Evolutionary conservation across 1,140 invertebrate species (phyloP), one percentile per base, ranked within the genome.

Genomic region (Ips nitidus): DNA sequence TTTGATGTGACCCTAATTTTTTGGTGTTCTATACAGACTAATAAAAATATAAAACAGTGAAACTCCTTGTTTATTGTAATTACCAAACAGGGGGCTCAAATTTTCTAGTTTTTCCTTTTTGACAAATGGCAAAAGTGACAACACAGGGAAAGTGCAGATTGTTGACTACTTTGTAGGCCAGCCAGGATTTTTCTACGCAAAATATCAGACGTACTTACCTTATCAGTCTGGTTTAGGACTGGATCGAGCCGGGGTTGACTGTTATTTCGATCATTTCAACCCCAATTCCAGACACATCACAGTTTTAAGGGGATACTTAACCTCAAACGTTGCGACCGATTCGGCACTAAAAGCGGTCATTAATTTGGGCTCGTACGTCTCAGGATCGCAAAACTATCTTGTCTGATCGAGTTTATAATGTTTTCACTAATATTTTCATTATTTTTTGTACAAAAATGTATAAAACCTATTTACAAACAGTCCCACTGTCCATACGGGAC

Each of bases 391-490:
- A n/a, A 37, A 60, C 4, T 8, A 36, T n/a, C 37, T 60, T 4
- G 59, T 68, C 8, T 47, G 1, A 52, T 37, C 36, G n/a, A 8
- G n/a, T 41, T 68, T 60, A 43, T 37, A 37, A 41, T 8, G 45
- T 42, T 68, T 68, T 36, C 36, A 37, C 52, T 58, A 38, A 56
- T n/a, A 39, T 45, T 45, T 45, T 57, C 53, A 58, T 66, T 66
- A 58, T 40, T 66, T 58, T 50, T 64, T 55, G 4, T 50, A 62
- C 39, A 55, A 67, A 60, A 60, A 60, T 68, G 4, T 59, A 52
- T 59, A 60, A 68, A 68, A 68, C 47, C 57, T 68, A 68, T 68
- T 68, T 68, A 68, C 66, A 68, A 68, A 68, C 66, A 68, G 66
- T 60, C 47, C 47, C 40, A 42, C 47, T 52, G 66, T 53, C 66